phyloP scores from a whole-genome alignment of 2,113 vertebrate species.

The Coryphaenoides rupestris region DNA sequence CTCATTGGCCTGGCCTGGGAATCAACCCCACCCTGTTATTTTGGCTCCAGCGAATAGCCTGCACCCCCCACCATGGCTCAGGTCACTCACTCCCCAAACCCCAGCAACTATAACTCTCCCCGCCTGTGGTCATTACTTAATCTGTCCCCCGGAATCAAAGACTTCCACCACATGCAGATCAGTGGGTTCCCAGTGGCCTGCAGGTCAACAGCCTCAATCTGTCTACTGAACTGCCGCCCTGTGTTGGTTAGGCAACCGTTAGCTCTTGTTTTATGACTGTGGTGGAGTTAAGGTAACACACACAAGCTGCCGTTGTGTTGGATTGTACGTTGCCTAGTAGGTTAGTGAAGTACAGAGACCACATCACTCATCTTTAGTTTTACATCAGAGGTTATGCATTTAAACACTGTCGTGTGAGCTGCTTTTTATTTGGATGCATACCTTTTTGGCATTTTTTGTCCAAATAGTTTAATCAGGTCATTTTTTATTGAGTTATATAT shows the following conservation, averaged over 20 bases:
- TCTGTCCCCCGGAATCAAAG: slow-evolving; percentile 58
- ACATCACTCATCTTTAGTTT: slow-evolving; percentile 30
- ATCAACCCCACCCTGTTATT: slow-evolving; percentile 56
- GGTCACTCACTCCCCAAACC: slow-evolving; percentile 36
- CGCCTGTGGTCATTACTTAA: slow-evolving; percentile 53
- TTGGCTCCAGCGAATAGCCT: slow-evolving; percentile 46
- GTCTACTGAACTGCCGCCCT: slow-evolving; percentile 24
- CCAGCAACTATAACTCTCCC: slow-evolving; percentile 49
- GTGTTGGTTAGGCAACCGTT: not conserved
- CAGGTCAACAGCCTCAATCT: slow-evolving; percentile 38
- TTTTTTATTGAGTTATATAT: too few species aligned
- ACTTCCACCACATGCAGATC: slow-evolving; percentile 46
- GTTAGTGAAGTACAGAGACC: slow-evolving; percentile 29
- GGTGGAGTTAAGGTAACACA: too few species aligned
- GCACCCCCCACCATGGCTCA: slow-evolving; percentile 31
- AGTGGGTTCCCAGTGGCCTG: slow-evolving; percentile 34
- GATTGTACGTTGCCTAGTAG: too few species aligned
- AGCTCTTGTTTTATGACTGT: too few species aligned
- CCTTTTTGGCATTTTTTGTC: too few species aligned
- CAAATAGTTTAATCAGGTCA: too few species aligned
- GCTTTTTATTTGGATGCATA: too few species aligned
- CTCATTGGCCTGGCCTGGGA: slow-evolving; percentile 56
- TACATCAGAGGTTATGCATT: slow-evolving; percentile 7
- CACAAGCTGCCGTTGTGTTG: too few species aligned
- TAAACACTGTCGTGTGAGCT: slow-evolving; percentile 4